Percentiles rank a stretch among this genome's conserved stretches.
Conservation (phyloP, 2,113 vertebrate species). For the Triplophysa rosa region DNA sequence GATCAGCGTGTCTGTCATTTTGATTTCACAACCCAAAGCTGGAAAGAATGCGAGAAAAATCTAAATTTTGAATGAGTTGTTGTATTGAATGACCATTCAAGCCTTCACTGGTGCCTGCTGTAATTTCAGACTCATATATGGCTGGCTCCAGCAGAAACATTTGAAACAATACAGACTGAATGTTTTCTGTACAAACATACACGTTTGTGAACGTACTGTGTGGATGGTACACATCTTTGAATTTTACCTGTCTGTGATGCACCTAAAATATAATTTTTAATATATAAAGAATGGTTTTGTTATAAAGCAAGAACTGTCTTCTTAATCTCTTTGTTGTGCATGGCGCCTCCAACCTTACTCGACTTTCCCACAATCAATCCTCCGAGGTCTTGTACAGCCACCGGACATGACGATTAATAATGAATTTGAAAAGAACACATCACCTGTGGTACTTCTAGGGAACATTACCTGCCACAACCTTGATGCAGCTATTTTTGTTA, state of each 20-base stretch:
- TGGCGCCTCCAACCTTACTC: neutral
- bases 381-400: neutral
- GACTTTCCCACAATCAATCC: neutral
- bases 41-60: constrained; percentile 8
- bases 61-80: neutral
- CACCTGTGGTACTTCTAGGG: neutral
- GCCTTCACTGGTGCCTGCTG: neutral
- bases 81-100: constrained; percentile 1
- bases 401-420: constrained; percentile 6
- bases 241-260: neutral
- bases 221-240: neutral
- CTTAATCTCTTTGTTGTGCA: neutral
- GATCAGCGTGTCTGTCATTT: constrained; percentile 14
- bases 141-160: neutral
- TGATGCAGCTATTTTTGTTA: neutral
- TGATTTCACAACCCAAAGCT: constrained; percentile 17
- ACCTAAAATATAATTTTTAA: no score
- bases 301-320: neutral
- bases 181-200: neutral
- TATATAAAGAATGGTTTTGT: no score
- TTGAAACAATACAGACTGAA: neutral
- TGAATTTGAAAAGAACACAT: constrained; percentile 8
- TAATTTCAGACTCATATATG: neutral
- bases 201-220: neutral
- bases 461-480: neutral